Evolutionary conservation across 2,113 vertebrate species (phyloP), one percentile per base, ranked within the genome.

Genomic region (Triplophysa rosa): DNA sequence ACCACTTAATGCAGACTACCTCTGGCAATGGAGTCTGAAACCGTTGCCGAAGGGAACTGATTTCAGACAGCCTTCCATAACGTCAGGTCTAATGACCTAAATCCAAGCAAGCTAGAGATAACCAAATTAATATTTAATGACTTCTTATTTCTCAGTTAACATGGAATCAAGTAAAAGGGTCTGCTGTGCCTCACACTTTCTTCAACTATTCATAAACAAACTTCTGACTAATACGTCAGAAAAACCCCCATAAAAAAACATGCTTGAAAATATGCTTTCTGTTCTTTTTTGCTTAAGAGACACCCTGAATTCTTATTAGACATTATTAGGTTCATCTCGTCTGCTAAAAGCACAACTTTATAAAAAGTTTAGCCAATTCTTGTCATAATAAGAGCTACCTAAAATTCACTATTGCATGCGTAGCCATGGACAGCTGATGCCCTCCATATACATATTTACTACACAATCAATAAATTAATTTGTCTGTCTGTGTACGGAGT

Each of bases 391-490:
- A 29, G 29, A 29, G 29, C 4, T 29, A 29, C 29, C 29, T 29
- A 4, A 14, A 33, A 19, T 73, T 29, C 47, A 67, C 49, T 24
- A 45, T 61, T 49, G 24, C 59, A 42, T 33, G 49, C 76, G 62
- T 11, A 21, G 47, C 71, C 42, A 26, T 14, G 49, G 17, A 19
- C 23, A 2, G 40, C 47, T 5, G 10, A 49, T 78, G 17, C 8
- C 12, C 2, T 29, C 52, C 63, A 40, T 21, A 40, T 21, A 29
- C 24, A 52, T 26, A n/a, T 64, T 23, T 33, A 54, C 19, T 16
- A 45, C 52, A 58, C 66, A 67, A 67, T 74, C 71, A 67, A 59
- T 74, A 66, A 67, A 73, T 66, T 29, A 33, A 67, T 66, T 63
- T 21, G 42, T 19, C 29, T 24, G 54, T 40, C 54, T 23, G n/a